These are phyloP conservation scores for Oryzias celebensis DNA, from an alignment of 2,113 vertebrate species.

Conservation along the genomic window DNA sequence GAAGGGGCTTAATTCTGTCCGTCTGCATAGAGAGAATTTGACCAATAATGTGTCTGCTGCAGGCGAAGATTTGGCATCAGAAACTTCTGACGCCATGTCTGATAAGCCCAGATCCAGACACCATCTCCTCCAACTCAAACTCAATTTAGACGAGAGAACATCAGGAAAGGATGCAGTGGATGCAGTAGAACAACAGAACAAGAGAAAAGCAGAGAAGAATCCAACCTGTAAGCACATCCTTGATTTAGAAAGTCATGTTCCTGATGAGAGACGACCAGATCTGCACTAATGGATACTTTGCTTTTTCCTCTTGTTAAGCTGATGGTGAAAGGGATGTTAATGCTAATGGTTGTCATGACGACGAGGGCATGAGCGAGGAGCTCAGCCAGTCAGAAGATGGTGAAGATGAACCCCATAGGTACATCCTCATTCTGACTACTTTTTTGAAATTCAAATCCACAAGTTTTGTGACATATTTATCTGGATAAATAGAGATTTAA, in stretches of 20 bases:
- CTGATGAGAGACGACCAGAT: neutral
- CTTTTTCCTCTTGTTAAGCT: slow-evolving; percentile 54
- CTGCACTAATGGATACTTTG: slow-evolving; percentile 17
- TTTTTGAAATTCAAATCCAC: neutral
- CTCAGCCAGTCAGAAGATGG: slow-evolving; percentile 79
- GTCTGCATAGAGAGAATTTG: neutral
- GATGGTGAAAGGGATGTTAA: slow-evolving; percentile 15
- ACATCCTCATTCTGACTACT: neutral
- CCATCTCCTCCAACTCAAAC: slow-evolving; percentile 85
- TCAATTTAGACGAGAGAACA: slow-evolving; percentile 80
- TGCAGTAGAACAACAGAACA: slow-evolving; percentile 68
- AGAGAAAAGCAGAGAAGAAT: neutral
- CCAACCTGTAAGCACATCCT: slow-evolving; percentile 32
- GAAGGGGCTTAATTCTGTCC: neutral
- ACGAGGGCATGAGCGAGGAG: slow-evolving; percentile 77
- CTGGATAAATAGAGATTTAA: no score
- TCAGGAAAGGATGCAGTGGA: slow-evolving; percentile 72
- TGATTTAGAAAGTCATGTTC: neutral
- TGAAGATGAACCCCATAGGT: slow-evolving; percentile 63
- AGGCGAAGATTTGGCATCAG: slow-evolving; percentile 42
- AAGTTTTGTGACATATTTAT: no score
- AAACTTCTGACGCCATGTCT: slow-evolving; percentile 70
- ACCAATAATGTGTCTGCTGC: slow-evolving; percentile 11
- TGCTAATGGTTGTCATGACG: slow-evolving; percentile 53
- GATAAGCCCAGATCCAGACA: slow-evolving; percentile 80